Conservation (phyloP, 2,797 vertebrate genomes). For the Enteromius anoplus region DNA sequence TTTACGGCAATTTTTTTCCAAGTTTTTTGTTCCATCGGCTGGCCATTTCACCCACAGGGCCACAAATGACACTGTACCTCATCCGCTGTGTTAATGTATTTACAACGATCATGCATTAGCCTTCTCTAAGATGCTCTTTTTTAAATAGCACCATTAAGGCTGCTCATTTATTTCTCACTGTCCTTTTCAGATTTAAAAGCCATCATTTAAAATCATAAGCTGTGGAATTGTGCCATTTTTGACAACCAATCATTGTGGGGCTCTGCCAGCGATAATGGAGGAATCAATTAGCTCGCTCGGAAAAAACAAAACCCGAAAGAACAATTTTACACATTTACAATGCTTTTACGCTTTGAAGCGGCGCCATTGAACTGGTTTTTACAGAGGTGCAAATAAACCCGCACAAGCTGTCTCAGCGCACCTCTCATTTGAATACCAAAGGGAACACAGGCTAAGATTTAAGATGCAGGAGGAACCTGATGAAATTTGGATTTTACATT, state of each 20-base stretch:
- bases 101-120: constrained; percentile 32
- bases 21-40: background rate
- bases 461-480: constrained; percentile 19
- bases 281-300: constrained; percentile 53
- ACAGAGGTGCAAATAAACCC: constrained; percentile 44
- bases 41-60: background rate
- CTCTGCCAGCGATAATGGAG: constrained; percentile 46
- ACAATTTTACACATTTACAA: constrained; percentile 55
- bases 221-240: constrained; percentile 45
- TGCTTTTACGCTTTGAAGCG: constrained; percentile 24
- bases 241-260: constrained; percentile 28
- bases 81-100: constrained; percentile 20
- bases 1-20: background rate
- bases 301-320: constrained; percentile 42
- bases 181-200: constrained; percentile 39
- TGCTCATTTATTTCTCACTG: constrained; percentile 39
- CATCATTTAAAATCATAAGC: constrained; percentile 47
- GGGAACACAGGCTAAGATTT: background rate
- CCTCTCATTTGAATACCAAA: constrained; percentile 38
- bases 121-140: background rate
- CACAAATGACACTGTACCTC: constrained; percentile 3
- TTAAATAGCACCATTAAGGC: constrained; percentile 13
- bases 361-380: constrained; percentile 19
- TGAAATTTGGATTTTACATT: constrained; percentile 58
- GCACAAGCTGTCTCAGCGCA: constrained; percentile 21